Conservation (phyloP, 2,797 vertebrate genomes). For the Acanthurus leucopareius region DNA sequence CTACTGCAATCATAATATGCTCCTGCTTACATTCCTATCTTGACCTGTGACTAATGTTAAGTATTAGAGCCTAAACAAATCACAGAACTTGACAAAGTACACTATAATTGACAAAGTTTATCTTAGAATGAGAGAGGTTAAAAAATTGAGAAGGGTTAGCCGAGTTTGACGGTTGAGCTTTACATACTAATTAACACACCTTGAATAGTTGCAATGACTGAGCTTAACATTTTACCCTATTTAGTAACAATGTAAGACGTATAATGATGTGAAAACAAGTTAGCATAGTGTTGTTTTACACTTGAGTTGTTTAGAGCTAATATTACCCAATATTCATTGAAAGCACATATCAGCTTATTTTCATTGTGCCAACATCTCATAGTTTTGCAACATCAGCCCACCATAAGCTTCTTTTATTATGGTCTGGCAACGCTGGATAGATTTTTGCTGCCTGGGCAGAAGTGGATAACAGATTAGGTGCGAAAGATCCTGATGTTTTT, state of each 20-base stretch:
- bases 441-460: too few relatives aligned
- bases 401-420: too few relatives aligned
- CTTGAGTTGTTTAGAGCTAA: too few relatives aligned
- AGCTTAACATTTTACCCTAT: not conserved
- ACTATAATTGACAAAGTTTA: not conserved
- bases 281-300: not conserved
- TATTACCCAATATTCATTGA: too few relatives aligned
- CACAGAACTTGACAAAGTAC: not conserved
- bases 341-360: too few relatives aligned
- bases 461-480: too few relatives aligned
- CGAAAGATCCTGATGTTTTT: too few relatives aligned
- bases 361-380: too few relatives aligned
- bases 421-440: too few relatives aligned
- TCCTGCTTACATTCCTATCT: not conserved
- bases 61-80: not conserved
- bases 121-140: not conserved
- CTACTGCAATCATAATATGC: not conserved
- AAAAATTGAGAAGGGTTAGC: not conserved
- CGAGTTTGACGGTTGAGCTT: not conserved
- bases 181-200: not conserved
- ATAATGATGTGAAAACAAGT: not conserved
- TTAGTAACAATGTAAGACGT: not conserved
- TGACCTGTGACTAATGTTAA: not conserved
- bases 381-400: too few relatives aligned
- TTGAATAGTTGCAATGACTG: not conserved